These are phyloP conservation scores for Trachops cirrhosus DNA, from an alignment of 2,797 vertebrate species.

Conservation along the genomic window DNA sequence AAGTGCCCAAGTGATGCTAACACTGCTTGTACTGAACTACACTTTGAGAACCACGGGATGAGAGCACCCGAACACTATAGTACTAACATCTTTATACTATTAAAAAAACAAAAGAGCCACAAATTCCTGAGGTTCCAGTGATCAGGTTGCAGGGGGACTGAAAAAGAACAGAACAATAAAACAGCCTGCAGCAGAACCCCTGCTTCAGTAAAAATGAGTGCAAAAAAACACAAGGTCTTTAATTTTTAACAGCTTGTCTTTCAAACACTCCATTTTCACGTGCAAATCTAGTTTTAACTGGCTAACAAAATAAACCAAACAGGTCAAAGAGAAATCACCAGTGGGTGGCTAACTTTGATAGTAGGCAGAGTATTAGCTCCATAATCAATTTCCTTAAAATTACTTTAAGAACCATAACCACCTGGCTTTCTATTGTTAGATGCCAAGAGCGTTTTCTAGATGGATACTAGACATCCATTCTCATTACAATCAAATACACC, in stretches of 20 bases:
- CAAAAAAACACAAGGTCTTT: neutral
- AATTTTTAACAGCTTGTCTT: conserved; percentile 25
- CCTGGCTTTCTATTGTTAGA: neutral
- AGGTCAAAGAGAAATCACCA: neutral
- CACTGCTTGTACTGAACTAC: neutral
- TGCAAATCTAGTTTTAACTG: neutral
- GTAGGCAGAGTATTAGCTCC: neutral
- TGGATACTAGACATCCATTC: neutral
- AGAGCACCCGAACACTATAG: neutral
- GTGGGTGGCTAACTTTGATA: neutral
- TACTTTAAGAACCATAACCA: neutral
- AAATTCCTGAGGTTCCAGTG: neutral
- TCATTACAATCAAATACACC: neutral
- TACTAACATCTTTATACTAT: neutral
- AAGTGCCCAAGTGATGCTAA: neutral
- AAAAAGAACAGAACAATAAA: neutral
- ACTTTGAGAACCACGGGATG: neutral
- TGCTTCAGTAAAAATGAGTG: conserved; percentile 29
- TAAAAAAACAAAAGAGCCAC: neutral
- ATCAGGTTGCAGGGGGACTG: neutral
- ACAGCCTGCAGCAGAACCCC: neutral
- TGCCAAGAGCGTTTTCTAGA: neutral
- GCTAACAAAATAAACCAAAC: neutral
- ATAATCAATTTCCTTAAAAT: neutral
- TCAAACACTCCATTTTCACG: neutral